A percentile compares a stretch with the other conserved stretches of the same genome.
These are phyloP conservation scores for Ornithoptera priamus DNA, from an alignment of 2,888 invertebrate genomes.

Conservation along the genomic window DNA sequence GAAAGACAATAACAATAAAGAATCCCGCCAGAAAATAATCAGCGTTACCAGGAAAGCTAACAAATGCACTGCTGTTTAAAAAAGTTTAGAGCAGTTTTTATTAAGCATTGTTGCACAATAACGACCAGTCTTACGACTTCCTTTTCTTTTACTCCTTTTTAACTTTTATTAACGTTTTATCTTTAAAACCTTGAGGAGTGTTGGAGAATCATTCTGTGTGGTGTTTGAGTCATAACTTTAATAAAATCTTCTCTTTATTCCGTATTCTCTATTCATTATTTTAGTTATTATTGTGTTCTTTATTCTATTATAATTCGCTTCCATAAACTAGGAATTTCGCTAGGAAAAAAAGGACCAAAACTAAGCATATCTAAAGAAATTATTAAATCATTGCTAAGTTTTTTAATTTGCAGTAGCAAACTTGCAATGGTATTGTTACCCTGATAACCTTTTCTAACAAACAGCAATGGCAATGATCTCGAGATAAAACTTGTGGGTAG, in stretches of 20 bases:
- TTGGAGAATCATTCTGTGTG: background rate
- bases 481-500: too few species aligned
- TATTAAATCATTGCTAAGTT: too few species aligned
- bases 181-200: constrained; percentile 10
- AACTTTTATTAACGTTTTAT: constrained; percentile 26
- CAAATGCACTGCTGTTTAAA: constrained; percentile 15
- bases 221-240: background rate
- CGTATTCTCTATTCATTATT: background rate
- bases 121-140: constrained; percentile 19
- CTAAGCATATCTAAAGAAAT: too few species aligned
- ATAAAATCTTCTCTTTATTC: background rate
- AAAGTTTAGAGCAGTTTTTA: constrained; percentile 23
- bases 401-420: too few species aligned
- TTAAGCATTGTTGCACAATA: constrained; percentile 24
- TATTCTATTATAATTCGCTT: background rate
- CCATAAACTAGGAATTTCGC: background rate
- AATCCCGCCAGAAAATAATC: constrained; percentile 11
- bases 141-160: constrained; percentile 23
- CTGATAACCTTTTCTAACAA: too few species aligned
- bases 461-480: too few species aligned
- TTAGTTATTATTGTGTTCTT: background rate
- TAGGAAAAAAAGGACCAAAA: too few species aligned
- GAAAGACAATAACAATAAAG: background rate
- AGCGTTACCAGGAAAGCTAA: constrained; percentile 6
- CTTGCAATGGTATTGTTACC: too few species aligned